Percentiles rank a stretch among this genome's conserved stretches.
Evolutionary conservation across 2,888 invertebrate genomes (phyloP).

Genomic region (Artemia sp.): DNA sequence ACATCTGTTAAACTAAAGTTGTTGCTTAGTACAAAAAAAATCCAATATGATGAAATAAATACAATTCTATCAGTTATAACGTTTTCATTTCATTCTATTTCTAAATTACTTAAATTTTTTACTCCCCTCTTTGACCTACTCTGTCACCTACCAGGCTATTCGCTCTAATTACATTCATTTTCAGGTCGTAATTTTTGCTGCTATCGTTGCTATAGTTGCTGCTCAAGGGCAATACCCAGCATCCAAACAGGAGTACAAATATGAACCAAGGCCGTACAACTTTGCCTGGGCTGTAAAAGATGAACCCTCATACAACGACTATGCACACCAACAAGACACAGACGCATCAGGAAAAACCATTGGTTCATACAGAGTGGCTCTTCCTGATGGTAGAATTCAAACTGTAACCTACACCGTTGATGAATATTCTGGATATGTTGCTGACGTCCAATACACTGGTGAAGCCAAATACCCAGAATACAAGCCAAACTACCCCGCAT

Average conservation of each 20-base stretch:
- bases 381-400: conserved; percentile 20
- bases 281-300: conserved; percentile 73
- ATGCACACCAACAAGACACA: conserved; percentile 42
- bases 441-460: conserved; percentile 22
- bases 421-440: conserved; percentile 22
- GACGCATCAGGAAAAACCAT: conserved; percentile 21
- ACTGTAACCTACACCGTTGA: conserved; percentile 21
- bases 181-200: conserved; percentile 18
- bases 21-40: too few species aligned
- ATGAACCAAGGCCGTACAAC: conserved; percentile 53
- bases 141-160: too few species aligned
- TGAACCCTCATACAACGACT: conserved; percentile 57
- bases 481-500: conserved; percentile 12
- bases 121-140: too few species aligned
- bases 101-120: too few species aligned
- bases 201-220: neutral
- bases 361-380: conserved; percentile 20
- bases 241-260: conserved; percentile 6
- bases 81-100: too few species aligned
- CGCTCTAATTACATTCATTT: neutral
- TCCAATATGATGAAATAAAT: too few species aligned
- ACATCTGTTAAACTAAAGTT: too few species aligned
- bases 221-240: conserved; percentile 9
- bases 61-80: too few species aligned
- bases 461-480: conserved; percentile 20